These are phyloP conservation scores for Caenorhabditis sp. DNA, from an alignment of 2,888 invertebrate genomes.

Conservation along the genomic window DNA sequence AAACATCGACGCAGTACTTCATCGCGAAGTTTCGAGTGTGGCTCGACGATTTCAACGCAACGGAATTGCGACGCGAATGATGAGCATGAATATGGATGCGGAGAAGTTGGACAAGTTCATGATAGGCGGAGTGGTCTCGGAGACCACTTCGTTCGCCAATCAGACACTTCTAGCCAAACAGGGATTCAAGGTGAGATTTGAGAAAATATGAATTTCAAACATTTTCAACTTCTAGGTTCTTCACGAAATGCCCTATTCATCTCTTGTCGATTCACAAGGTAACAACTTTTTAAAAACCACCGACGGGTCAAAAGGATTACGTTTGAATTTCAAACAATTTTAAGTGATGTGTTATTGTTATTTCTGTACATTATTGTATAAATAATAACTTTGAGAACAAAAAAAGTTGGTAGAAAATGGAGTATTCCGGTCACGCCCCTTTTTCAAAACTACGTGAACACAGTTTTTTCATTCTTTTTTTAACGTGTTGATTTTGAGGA, in stretches of 20 bases:
- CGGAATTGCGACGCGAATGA: slow-evolving; percentile 31
- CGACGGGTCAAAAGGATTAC: slow-evolving; percentile 21
- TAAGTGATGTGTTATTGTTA: background rate
- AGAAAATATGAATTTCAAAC: too few species aligned
- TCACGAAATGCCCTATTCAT: background rate
- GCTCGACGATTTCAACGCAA: slow-evolving; percentile 11
- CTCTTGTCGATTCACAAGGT: background rate
- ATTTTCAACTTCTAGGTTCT: slow-evolving; percentile 7
- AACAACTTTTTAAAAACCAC: slow-evolving; percentile 13
- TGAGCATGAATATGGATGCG: slow-evolving; percentile 14
- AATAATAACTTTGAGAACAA: background rate
- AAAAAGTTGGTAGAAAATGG: too few species aligned
- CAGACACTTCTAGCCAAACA: slow-evolving; percentile 24
- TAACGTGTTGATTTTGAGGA: too few species aligned
- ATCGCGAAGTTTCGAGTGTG: slow-evolving; percentile 28
- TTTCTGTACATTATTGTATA: background rate
- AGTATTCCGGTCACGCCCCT: too few species aligned
- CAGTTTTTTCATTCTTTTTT: too few species aligned
- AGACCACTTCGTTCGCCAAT: slow-evolving; percentile 30
- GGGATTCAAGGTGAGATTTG: slow-evolving; percentile 13
- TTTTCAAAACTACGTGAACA: too few species aligned
- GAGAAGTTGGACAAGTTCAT: slow-evolving; percentile 4
- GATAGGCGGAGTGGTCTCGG: slow-evolving; percentile 34
- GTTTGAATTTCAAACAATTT: slow-evolving; percentile 23
- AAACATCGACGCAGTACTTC: slow-evolving; percentile 15